Evolutionary conservation across 2,888 invertebrate genomes (phyloP), one percentile per base, ranked within the genome.

Genomic region (Watsonalla binaria): DNA sequence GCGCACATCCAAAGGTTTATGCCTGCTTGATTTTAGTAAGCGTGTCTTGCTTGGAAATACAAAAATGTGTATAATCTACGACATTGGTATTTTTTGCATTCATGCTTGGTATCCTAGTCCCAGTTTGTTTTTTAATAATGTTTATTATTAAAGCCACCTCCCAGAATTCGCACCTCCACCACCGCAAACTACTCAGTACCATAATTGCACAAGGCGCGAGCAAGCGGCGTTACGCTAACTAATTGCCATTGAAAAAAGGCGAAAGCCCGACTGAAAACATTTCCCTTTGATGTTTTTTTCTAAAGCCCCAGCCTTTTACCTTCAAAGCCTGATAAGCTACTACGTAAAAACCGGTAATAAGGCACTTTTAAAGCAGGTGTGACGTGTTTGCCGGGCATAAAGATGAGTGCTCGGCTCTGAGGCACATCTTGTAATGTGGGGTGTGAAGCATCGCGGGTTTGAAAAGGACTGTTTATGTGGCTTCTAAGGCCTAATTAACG

Each of bases 181-280:
- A 13, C 55, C 52, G 42, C 62, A 76, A 42, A 78, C 82, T 81
- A 80, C 86, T 81, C 78, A 64, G 72, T 74, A 59, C 72, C 75
- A 88, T 89, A 88, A 89, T 86, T 86, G 83, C 83, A 83, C 74
- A 86, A 86, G 84, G 85, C 84, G 81, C 77, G 81, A 84, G 82
- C 80, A 74, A 77, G 77, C 84, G 79, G 70, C 76, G 79, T 79
- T 84, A 82, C 84, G 84, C 84, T 82, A 84, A 91, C 91, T 92
- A 92, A 92, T 92, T 92, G 92, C 91, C 91, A 92, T 92, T 92
- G 84, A 90, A 90, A 90, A 91, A 92, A 91, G 92, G 92, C 88
- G 92, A 90, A 89, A 90, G 71, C 80, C 86, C 85, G 82, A 78
- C 86, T 85, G 84, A 86, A 87, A 90, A 89, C 88, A 86, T 87